Conservation (phyloP, 2,888 invertebrate genomes). For the Thereva nobilitata region DNA sequence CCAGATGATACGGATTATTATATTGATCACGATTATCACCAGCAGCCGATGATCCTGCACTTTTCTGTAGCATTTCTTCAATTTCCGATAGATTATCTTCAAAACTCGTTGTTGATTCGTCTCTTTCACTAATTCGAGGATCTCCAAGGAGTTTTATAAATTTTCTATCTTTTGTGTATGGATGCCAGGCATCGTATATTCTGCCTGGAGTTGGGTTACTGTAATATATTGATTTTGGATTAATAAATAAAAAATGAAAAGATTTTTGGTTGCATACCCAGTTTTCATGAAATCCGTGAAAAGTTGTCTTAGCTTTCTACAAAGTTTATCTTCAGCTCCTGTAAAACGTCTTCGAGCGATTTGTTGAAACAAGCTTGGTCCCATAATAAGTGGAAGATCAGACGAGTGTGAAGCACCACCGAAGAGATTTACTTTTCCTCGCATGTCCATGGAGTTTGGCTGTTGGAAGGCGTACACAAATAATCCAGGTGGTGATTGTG, state of each 20-base stretch:
- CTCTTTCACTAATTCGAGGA: slow-evolving; percentile 35
- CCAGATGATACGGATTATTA: slow-evolving; percentile 38
- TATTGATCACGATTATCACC: slow-evolving; percentile 42
- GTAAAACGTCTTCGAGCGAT: slow-evolving; percentile 67
- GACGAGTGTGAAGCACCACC: slow-evolving; percentile 69
- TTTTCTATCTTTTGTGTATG: slow-evolving; percentile 59
- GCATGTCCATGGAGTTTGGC: slow-evolving; percentile 56
- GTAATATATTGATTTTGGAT: slow-evolving; percentile 37
- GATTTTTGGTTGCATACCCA: slow-evolving; percentile 53
- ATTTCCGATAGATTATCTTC: slow-evolving; percentile 50
- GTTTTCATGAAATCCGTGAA: slow-evolving; percentile 63
- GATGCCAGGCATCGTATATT: slow-evolving; percentile 64
- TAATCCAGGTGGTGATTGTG: slow-evolving; percentile 32
- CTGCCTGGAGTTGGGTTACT: slow-evolving; percentile 65
- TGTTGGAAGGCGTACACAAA: slow-evolving; percentile 56
- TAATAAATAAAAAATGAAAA: neutral
- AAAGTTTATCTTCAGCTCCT: slow-evolving; percentile 64
- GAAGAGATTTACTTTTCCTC: slow-evolving; percentile 55
- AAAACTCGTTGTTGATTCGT: slow-evolving; percentile 38
- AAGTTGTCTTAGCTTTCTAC: slow-evolving; percentile 59
- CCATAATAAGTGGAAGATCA: slow-evolving; percentile 68
- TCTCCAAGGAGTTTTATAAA: slow-evolving; percentile 55
- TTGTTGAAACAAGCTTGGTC: slow-evolving; percentile 69
- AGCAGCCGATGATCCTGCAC: slow-evolving; percentile 22
- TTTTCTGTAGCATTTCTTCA: slow-evolving; percentile 49